Conservation (phyloP, 23 tunicate species). For the Styela clava region DNA sequence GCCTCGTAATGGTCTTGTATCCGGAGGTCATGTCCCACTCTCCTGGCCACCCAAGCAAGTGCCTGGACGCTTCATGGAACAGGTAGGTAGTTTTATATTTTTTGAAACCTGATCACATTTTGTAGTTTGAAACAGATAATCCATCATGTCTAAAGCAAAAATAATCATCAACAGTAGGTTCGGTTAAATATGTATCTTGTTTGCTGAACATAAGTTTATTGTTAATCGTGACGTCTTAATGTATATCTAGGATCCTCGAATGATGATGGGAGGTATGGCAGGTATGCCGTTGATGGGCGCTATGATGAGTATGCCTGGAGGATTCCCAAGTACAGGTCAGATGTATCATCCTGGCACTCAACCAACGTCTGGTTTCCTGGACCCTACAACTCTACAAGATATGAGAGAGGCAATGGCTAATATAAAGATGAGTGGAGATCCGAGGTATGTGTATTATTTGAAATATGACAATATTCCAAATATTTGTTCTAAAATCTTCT, state of each 20-base stretch:
- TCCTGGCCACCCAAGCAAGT: constrained; percentile 87
- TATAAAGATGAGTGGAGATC: constrained; percentile 22
- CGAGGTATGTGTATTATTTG: background rate
- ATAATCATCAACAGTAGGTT: no score
- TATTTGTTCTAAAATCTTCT: no score
- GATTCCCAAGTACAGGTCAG: constrained; percentile 10
- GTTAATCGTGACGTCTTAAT: no score
- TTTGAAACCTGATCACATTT: background rate
- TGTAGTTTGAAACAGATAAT: no score
- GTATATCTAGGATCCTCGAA: constrained; percentile 71
- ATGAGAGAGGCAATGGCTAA: constrained; percentile 75
- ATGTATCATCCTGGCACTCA: constrained; percentile 46
- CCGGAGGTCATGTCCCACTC: constrained; percentile 90
- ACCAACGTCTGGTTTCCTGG: constrained; percentile 80
- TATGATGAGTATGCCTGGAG: constrained; percentile 28
- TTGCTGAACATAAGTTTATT: no score
- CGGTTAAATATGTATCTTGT: no score
- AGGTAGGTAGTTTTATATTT: constrained; percentile 18
- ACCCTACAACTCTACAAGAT: constrained; percentile 77
- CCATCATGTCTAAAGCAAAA: no score
- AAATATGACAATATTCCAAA: no score
- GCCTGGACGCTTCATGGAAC: constrained; percentile 47
- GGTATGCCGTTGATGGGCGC: constrained; percentile 33
- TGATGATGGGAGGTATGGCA: constrained; percentile 42
- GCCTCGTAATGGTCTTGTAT: constrained; percentile 82